Conservation (phyloP, 2,113 vertebrate genomes). For the Epinephelus fuscoguttatus region DNA sequence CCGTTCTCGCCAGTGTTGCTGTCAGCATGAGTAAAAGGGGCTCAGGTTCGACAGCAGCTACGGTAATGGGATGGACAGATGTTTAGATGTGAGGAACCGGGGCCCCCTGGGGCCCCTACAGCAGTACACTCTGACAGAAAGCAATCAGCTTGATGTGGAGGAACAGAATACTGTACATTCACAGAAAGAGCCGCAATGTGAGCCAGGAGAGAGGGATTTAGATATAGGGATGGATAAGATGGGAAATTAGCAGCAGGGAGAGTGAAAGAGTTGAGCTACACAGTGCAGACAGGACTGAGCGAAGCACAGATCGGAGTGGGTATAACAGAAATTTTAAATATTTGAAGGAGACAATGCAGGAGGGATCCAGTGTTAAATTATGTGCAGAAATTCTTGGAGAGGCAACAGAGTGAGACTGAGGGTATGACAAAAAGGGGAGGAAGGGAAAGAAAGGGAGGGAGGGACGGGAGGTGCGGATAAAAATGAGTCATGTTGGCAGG, state of each 20-base stretch:
- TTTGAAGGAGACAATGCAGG: neutral
- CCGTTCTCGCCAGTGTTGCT: slow-evolving; percentile 66
- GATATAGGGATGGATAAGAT: slow-evolving; percentile 73
- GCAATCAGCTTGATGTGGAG: slow-evolving; percentile 83
- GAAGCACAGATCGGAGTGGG: neutral
- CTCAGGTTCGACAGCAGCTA: slow-evolving; percentile 56
- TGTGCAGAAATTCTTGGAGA: slow-evolving; percentile 5
- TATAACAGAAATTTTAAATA: neutral
- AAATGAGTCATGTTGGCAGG: slow-evolving; percentile 78
- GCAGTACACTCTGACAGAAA: slow-evolving; percentile 76
- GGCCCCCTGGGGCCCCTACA: slow-evolving; percentile 54
- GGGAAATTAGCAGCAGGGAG: slow-evolving; percentile 54
- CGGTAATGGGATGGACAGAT: slow-evolving; percentile 84
- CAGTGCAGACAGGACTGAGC: neutral
- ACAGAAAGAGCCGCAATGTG: slow-evolving; percentile 71
- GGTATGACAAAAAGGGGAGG: slow-evolving; percentile 26
- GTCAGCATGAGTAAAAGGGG: slow-evolving; percentile 74
- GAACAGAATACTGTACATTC: slow-evolving; percentile 73
- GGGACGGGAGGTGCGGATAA: slow-evolving; percentile 38
- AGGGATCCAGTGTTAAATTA: neutral
- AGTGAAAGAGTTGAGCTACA: slow-evolving; percentile 31
- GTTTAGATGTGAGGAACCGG: slow-evolving; percentile 78
- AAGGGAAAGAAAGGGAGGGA: neutral
- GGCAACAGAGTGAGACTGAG: slow-evolving; percentile 12
- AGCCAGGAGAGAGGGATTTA: slow-evolving; percentile 72